Evolutionary conservation across 2,888 invertebrate species (phyloP).

Genomic region (Drosophila multiciliata): DNA sequence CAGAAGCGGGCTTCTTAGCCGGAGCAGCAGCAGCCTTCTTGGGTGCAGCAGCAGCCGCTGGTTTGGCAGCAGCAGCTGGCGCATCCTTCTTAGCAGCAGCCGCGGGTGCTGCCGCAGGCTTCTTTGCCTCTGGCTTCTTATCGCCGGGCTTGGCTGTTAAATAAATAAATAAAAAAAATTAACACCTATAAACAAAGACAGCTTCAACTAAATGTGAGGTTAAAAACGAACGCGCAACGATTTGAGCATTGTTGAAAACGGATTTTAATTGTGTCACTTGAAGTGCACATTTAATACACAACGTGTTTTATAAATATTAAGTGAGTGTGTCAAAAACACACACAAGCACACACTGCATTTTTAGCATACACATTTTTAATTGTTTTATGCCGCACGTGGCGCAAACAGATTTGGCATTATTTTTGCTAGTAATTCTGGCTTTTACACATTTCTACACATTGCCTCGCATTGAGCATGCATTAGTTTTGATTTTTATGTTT

Average conservation of each 20-base stretch:
- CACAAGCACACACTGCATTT: not conserved
- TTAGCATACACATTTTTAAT: conserved; percentile 11
- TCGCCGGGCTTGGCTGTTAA: conserved; percentile 86
- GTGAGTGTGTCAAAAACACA: not conserved
- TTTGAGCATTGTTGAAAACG: not conserved
- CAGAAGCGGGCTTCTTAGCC: conserved; percentile 77
- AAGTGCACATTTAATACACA: not conserved
- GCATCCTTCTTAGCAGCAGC: conserved; percentile 84
- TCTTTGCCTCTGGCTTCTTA: conserved; percentile 86
- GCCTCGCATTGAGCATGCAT: conserved; percentile 18
- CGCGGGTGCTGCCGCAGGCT: conserved; percentile 84
- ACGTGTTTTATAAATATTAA: not conserved
- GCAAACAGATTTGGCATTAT: conserved; percentile 30
- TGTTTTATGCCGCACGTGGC: conserved; percentile 69
- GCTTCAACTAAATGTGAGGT: conserved; percentile 62
- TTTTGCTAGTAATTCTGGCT: conserved; percentile 45
- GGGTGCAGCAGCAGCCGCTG: conserved; percentile 78
- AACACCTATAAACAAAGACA: conserved; percentile 56
- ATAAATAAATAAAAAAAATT: conserved; percentile 61
- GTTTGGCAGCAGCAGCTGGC: conserved; percentile 83
- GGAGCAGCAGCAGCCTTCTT: conserved; percentile 73
- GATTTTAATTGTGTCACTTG: conserved; percentile 7
- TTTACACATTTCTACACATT: conserved; percentile 21
- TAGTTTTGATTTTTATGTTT: conserved; percentile 42
- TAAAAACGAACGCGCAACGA: conserved; percentile 54